Base-by-base conservation (phyloP, 1,140 invertebrate species). In the Oscheius sp. region DNA sequence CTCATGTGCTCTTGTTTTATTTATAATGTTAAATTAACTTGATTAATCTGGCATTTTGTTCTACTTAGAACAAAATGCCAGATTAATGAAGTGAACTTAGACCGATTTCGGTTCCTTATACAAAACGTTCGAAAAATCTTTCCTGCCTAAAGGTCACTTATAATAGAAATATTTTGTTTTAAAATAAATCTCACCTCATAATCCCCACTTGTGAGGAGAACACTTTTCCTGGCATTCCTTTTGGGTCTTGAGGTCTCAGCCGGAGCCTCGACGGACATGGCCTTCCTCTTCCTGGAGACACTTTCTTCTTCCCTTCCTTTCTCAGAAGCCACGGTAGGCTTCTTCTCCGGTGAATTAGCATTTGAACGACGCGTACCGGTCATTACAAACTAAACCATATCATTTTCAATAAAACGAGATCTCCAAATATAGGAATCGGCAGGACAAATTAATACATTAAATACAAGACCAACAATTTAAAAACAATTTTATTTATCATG, bases 201-300 rank as follows among this genome's bases (percentile, higher is more conserved):
- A 20, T 71, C 69, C 20, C 58, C 69, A 64, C 58, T 71, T 2
- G 28, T 71, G 34, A 61, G 58, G 3, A 71, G 42, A 2, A 64
- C 61, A 1, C 52, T 61, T 55, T 71, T 71, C 32, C 69, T 59
- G 23, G 42, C 61, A 71, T 71, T 71, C 64, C 69, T 29, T 46
- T 36, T 35, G 2, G 69, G 69, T n/a, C 69, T 23, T 20, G 42
- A 59, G 15, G 3, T 7, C 2, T 46, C 36, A 3, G 38, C 2
- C 23, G 15, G 10, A 3, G 18, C 18, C 7, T 55, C 49, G 23
- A 23, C 49, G 4, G 49, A 26, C 23, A n/a, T 55, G 61, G 20
- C 31, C 31, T 63, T 29, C 61, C 61, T 29, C 10, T 63, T 63
- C 29, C 10, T 45, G 42, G 15, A 23, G 15, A 18, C 42, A 18